Base-by-base conservation (phyloP, 2,888 invertebrate genomes). In the Lepidonotus clava region DNA sequence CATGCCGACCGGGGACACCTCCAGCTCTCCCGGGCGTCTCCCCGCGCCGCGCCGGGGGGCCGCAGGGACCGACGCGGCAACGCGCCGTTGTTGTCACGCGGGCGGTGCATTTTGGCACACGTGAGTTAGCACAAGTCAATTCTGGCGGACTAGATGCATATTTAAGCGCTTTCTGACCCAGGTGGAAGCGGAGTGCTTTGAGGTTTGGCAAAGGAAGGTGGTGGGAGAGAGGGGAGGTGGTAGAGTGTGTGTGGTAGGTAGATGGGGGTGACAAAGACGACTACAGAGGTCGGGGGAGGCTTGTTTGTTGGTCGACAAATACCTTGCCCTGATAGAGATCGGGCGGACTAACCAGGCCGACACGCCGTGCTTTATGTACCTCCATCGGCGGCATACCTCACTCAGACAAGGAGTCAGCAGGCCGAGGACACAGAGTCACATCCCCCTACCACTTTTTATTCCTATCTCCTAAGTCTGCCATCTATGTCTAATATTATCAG, bases 161-260 rank as follows among this genome's bases (percentile, higher is more conserved):
- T 80, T 80, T 80, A 80, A 80, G 46, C 80, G 28, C 46, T 21
- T 71, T 80, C 80, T 80, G 80, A 80, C 41, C 80, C 80, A 80
- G 41, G 46, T 77, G 24, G 40, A 28, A 6, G 18, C 8, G 46
- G 46, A 18, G 18, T 46, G 46, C 61, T 18, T 46, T 61, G 61
- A 28, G 61, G 71, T 71, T 34, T 71, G 71, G 71, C 34, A 36
- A 38, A 1, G 11, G 8, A 71, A 18, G 71, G 14, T 34, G 1
- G 34, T 34, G 71, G 18, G 71, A 11, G 36, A 36, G 36, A 34
- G 21, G 14, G 38, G 34, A 38, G 14, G 36, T 71, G 71, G 18
- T 8, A 14, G 61, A 14, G 28, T 66, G 66, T 66, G 32, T 66
- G 66, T 66, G n/a, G 53, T 66, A 32, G 5, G 28, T 24, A 32